A percentile compares a stretch with the other conserved stretches of the same genome.
phyloP scores from a whole-genome alignment of 2,797 vertebrate species.

The Hephaestus fuliginosus region DNA sequence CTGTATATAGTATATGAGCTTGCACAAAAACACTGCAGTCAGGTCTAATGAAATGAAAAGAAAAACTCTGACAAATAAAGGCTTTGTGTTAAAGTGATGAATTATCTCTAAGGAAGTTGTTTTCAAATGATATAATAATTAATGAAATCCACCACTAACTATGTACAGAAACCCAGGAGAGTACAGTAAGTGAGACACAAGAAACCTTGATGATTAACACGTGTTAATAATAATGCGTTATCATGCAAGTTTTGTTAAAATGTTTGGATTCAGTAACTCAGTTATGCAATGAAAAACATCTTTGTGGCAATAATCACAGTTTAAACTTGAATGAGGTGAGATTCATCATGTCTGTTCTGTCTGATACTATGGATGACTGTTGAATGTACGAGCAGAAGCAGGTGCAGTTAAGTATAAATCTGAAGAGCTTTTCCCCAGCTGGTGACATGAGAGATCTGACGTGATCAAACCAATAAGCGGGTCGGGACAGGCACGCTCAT shows the following conservation, averaged over 20 bases:
- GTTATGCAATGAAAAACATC: conserved; percentile 19
- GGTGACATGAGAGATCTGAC: conserved; percentile 42
- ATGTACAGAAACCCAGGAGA: not conserved
- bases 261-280: conserved; percentile 15
- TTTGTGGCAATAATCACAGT: conserved; percentile 32
- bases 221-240: not conserved
- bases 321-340: conserved; percentile 16
- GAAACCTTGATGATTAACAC: not conserved
- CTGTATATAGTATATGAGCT: not conserved
- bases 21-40: conserved; percentile 2
- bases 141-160: not conserved
- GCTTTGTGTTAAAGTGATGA: not conserved
- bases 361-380: conserved; percentile 23
- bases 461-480: conserved; percentile 65
- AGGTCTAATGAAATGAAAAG: not conserved
- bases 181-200: not conserved
- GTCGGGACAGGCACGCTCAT: conserved; percentile 43
- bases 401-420: conserved; percentile 33
- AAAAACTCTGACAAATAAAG: not conserved
- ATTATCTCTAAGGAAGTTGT: not conserved
- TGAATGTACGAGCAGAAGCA: conserved; percentile 44
- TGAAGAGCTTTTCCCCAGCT: conserved; percentile 42
- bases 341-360: conserved; percentile 30
- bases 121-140: not conserved
- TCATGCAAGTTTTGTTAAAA: conserved; percentile 21